A percentile compares a stretch with the other conserved stretches of the same genome.
These are phyloP conservation scores for Xiphias gladius DNA, from an alignment of 2,113 vertebrate species.

Conservation along the genomic window DNA sequence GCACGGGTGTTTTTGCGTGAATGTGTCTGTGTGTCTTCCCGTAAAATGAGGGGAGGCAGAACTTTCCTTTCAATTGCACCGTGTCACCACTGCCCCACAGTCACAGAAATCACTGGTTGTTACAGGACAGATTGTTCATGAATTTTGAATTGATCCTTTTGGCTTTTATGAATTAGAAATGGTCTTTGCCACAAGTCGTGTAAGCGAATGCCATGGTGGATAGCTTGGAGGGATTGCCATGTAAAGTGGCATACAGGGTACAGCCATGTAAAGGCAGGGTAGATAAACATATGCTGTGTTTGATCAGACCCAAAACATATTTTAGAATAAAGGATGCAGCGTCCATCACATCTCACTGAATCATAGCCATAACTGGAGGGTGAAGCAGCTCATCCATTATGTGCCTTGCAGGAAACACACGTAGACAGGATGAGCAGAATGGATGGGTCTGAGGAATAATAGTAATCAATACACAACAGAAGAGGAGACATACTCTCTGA, in stretches of 20 bases:
- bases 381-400: not conserved
- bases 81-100: conserved; percentile 81
- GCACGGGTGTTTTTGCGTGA: not conserved
- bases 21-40: conserved; percentile 47
- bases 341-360: conserved; percentile 53
- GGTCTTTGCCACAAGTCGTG: conserved; percentile 77
- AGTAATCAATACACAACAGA: conserved; percentile 60
- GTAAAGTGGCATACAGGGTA: conserved; percentile 72
- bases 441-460: conserved; percentile 42
- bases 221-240: conserved; percentile 78
- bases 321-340: conserved; percentile 71
- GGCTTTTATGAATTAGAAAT: conserved; percentile 89
- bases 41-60: conserved; percentile 70
- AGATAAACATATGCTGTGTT: conserved; percentile 83
- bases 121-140: conserved; percentile 87
- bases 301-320: conserved; percentile 74
- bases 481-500: conserved; percentile 69
- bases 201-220: conserved; percentile 61
- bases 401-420: conserved; percentile 35
- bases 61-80: conserved; percentile 75
- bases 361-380: conserved; percentile 23
- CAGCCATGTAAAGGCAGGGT: conserved; percentile 78
- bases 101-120: conserved; percentile 82
- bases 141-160: conserved; percentile 87
- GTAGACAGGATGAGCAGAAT: conserved; percentile 38